phyloP scores from a whole-genome alignment of 2,797 vertebrate genomes.

The Bradypodion pumilum region DNA sequence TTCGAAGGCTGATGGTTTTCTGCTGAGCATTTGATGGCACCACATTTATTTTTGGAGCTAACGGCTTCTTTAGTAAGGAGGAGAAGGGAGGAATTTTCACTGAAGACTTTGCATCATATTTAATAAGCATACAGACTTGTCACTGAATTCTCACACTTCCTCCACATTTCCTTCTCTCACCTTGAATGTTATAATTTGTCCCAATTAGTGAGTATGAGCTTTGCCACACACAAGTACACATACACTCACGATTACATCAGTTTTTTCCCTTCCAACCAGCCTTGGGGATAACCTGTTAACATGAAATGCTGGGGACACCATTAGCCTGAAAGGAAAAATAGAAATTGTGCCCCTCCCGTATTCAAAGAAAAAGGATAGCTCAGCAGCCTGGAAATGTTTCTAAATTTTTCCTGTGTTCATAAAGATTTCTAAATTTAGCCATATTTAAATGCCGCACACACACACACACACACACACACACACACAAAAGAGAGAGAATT shows the following conservation, averaged over 20 bases:
- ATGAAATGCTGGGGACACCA: too few species aligned
- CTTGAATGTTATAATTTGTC: slow-evolving; percentile 20
- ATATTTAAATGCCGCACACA: slow-evolving; percentile 31
- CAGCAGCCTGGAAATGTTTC: too few species aligned
- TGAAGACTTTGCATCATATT: not conserved
- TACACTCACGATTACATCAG: too few species aligned
- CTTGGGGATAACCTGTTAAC: not conserved
- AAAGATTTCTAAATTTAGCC: too few species aligned
- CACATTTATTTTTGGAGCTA: slow-evolving; percentile 2
- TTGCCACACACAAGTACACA: slow-evolving; percentile 7
- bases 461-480: too few species aligned
- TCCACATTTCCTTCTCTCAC: not conserved
- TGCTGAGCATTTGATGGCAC: not conserved
- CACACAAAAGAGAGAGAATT: not conserved
- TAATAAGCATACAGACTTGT: slow-evolving; percentile 24
- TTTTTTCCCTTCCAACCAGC: too few species aligned
- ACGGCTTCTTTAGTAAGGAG: not conserved
- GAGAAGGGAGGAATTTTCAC: not conserved
- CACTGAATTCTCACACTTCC: slow-evolving; percentile 31
- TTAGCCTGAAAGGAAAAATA: too few species aligned
- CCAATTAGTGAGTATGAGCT: not conserved
- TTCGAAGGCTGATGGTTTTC: not conserved
- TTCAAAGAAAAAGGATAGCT: not conserved
- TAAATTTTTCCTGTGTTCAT: too few species aligned
- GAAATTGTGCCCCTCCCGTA: too few species aligned